Conservation (phyloP, 2,113 vertebrate genomes). For the Boulengeromyrus knoepffleri region DNA sequence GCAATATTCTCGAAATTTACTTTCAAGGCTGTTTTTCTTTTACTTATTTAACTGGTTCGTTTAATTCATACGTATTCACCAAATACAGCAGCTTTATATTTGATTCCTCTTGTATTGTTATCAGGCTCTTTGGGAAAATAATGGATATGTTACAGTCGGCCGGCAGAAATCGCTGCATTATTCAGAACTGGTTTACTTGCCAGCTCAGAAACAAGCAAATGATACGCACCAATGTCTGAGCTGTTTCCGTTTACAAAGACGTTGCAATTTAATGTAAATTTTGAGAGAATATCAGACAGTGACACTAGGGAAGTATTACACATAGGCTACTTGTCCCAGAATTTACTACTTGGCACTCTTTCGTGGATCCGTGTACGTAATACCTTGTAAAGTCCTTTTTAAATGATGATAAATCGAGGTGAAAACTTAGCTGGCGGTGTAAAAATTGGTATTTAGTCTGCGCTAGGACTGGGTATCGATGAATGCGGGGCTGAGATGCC, state of each 20-base stretch:
- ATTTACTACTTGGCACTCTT: neutral
- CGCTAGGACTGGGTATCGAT: neutral
- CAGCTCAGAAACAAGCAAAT: neutral
- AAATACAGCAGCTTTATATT: neutral
- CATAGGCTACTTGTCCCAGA: neutral
- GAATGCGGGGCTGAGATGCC: neutral
- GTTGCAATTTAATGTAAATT: neutral
- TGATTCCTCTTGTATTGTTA: neutral
- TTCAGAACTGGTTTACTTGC: neutral
- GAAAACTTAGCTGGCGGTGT: neutral
- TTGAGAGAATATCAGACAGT: neutral
- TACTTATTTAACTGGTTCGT: neutral
- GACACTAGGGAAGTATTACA: neutral
- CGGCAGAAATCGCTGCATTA: neutral
- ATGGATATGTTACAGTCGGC: neutral
- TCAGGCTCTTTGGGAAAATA: neutral
- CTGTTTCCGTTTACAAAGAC: neutral
- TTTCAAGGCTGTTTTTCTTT: neutral
- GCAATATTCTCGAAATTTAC: neutral
- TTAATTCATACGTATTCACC: neutral
- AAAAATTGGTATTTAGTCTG: neutral
- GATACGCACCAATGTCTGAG: neutral
- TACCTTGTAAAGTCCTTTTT: neutral
- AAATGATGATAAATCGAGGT: neutral
- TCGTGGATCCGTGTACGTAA: neutral